Base-by-base conservation (phyloP, 2,797 vertebrate species). In the Pelodytes ibericus region DNA sequence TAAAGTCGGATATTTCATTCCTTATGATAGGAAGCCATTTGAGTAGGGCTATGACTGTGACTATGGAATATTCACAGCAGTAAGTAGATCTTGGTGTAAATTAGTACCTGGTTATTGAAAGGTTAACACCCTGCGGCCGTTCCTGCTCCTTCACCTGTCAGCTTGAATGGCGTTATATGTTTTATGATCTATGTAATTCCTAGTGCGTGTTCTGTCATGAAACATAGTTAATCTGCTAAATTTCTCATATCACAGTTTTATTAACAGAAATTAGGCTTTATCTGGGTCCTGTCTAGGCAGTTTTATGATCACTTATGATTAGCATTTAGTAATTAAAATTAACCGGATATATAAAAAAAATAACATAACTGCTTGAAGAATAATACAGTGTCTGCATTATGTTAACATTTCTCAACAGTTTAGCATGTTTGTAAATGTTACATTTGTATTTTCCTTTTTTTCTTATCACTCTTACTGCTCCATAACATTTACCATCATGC, bases 161-260 rank as follows among this genome's bases (percentile, higher is more conserved):
- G 11, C 51, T 31, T 68, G 29, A 13, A 27, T 68, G 30, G 5
- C 2, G 30, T 68, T 62, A 22, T 62, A 70, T 33, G 44, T 26
- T 69, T 61, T 75, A 68, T 75, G 62, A 75, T 68, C 27, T 67
- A 24, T 61, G 41, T 69, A 62, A 75, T 75, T 75, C 74, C 58
- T 69, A 29, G 16, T 75, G 47, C 74, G 18, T 75, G 74, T 69
- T 69, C 65, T 69, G 44, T 75, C 74, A 53, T 62, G 74, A 69
- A 66, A 75, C 31, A 68, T 53, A 68, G 59, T 47, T 51, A 74
- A 49, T 74, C 25, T 59, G 44, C 33, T 58, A 30, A 18, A 4
- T 62, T 62, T 51, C 16, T 47, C n/a, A 26, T 31, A 20, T n/a
- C 20, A 61, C 31, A 49, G 47, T 61, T 61, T 62, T 27, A 62